Base-by-base conservation (phyloP, 2,888 invertebrate species). In the Sericinus montela region DNA sequence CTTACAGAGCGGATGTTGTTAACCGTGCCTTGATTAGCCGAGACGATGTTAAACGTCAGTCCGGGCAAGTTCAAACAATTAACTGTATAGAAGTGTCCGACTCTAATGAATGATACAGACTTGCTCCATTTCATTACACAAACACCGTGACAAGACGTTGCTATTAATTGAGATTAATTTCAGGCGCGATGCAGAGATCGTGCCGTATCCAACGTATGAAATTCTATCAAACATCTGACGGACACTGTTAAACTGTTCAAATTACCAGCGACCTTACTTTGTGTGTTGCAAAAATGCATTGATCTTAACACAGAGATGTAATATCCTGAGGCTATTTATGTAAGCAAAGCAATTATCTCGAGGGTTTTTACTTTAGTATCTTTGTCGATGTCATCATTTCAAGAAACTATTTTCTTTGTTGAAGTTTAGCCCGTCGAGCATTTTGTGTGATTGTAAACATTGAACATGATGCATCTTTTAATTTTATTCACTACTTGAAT, bases 111-210 rank as follows among this genome's bases (percentile, higher is more conserved):
- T 82, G 85, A 82, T 79, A 72, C 81, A 80, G 75, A 75, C 75
- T 80, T 81, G 80, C 75, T 81, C 76, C 78, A 72, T 78, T 82
- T 80, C 80, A 82, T 82, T 82, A 82, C 73, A 85, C 79, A 85
- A 85, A 84, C 80, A 82, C 86, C 79, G 84, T 81, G 85, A 84
- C 87, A 82, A 79, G 77, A 78, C 69, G 72, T 62, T 72, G 68
- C 76, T 75, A 82, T 84, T 81, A 87, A 88, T 87, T 87, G 76
- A 81, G 78, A 87, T 84, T 87, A 87, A 87, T 87, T 86, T 76
- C 72, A 74, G 63, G 67, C 53, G 47, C 36, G 35, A 47, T 35
- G 13, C 29, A 23, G 44, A 36, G 44, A 44, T 44, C 44, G 29
- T n/a, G 29, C 11, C 36, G 35, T 36, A 36, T 41, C 10, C 29